These are phyloP conservation scores for Trisateles emortualis DNA, from an alignment of 2,888 invertebrate species.

Conservation along the genomic window DNA sequence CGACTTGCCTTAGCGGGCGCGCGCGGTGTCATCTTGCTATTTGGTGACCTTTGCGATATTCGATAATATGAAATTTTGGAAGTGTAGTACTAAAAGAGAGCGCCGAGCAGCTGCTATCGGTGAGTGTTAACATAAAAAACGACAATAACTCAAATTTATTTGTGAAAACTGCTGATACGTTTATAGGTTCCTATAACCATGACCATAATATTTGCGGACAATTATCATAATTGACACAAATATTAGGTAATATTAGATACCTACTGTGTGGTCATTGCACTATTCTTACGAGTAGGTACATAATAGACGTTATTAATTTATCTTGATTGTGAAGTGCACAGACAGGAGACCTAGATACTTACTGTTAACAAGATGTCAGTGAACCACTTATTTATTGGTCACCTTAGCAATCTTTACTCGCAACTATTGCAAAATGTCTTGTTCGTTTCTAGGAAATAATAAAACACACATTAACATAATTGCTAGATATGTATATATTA, in stretches of 20 bases:
- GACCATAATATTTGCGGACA: not conserved
- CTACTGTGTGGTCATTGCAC: too few relatives aligned
- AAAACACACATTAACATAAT: too few relatives aligned
- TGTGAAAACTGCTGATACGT: not conserved
- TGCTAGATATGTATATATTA: not conserved
- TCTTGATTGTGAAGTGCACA: constrained; percentile 51
- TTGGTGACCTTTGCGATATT: constrained; percentile 52
- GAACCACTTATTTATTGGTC: constrained; percentile 43
- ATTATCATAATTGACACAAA: not conserved
- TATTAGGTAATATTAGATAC: too few relatives aligned
- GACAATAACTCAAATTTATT: not conserved
- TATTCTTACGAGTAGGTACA: too few relatives aligned
- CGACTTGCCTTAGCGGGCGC: constrained; percentile 74
- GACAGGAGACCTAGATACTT: constrained; percentile 43
- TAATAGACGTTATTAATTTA: constrained; percentile 46
- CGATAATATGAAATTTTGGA: constrained; percentile 83
- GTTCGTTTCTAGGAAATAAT: not conserved
- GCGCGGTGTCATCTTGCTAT: constrained; percentile 61
- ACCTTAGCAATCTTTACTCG: constrained; percentile 15
- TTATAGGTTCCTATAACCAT: too few relatives aligned
- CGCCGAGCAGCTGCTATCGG: constrained; percentile 64
- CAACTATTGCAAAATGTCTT: not conserved
- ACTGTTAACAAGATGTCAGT: constrained; percentile 35
- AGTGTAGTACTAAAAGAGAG: constrained; percentile 72
- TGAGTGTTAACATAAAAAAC: constrained; percentile 48